These are phyloP conservation scores for Drosophila subpulchrella DNA, from an alignment of 1,140 invertebrate genomes.

Conservation along the genomic window DNA sequence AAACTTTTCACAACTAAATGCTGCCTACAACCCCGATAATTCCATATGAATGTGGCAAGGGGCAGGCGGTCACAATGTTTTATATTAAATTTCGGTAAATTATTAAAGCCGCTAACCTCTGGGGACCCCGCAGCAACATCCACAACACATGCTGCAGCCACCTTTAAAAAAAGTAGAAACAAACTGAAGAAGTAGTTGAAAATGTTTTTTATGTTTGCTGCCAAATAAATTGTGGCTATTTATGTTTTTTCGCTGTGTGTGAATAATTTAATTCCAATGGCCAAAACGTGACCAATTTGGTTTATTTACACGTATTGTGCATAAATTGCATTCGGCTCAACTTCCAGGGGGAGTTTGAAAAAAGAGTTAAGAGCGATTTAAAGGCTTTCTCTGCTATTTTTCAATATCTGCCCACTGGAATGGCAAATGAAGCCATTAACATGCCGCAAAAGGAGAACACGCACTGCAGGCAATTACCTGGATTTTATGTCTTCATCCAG, in stretches of 20 bases:
- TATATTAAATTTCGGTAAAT: conserved; percentile 72
- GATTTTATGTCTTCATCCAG: conserved; percentile 72
- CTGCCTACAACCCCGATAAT: conserved; percentile 1
- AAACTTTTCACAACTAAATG: conserved; percentile 3
- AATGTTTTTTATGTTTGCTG: conserved; percentile 56
- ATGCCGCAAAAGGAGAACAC: conserved; percentile 61
- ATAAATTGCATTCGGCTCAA: conserved; percentile 69
- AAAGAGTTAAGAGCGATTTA: neutral
- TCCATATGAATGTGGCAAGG: conserved; percentile 47
- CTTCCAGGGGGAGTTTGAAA: neutral
- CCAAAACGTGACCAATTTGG: conserved; percentile 84
- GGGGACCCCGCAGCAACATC: conserved; percentile 19
- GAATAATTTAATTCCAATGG: conserved; percentile 75
- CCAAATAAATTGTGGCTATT: conserved; percentile 75
- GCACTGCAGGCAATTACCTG: conserved; percentile 53
- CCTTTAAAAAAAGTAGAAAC: neutral
- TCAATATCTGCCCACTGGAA: conserved; percentile 48
- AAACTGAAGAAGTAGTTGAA: conserved; percentile 42
- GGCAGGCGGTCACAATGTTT: conserved; percentile 61
- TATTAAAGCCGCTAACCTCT: conserved; percentile 44
- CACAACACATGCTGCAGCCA: conserved; percentile 37
- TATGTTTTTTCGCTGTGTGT: conserved; percentile 67
- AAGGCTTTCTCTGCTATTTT: conserved; percentile 43
- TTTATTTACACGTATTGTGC: conserved; percentile 83
- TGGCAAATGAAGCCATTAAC: conserved; percentile 60